Percentiles rank a stretch among this genome's conserved stretches.
Evolutionary conservation across 2,888 invertebrate species (phyloP).

Genomic region (Xestia sexstrigata): DNA sequence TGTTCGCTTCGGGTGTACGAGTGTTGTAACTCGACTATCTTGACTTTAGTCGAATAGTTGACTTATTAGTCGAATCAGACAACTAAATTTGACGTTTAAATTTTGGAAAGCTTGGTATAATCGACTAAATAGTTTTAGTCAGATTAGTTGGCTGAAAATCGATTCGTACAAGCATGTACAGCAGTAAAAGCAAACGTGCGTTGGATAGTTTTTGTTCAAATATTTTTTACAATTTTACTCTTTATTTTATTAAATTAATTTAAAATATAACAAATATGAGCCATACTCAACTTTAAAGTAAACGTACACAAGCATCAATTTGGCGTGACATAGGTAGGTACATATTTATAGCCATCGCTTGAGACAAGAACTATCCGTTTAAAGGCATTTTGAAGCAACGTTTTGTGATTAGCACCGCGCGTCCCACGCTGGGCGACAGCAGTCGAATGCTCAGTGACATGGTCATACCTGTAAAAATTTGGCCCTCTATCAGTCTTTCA

Average conservation of each 20-base stretch:
- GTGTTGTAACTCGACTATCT: constrained; percentile 62
- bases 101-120: constrained; percentile 37
- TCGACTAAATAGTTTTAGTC: constrained; percentile 33
- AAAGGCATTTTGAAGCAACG: constrained; percentile 41
- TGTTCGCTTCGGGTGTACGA: constrained; percentile 61
- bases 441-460: constrained; percentile 34
- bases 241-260: constrained; percentile 32
- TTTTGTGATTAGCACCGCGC: constrained; percentile 71
- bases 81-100: constrained; percentile 42
- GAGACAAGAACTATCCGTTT: constrained; percentile 49
- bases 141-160: constrained; percentile 44
- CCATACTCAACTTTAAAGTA: constrained; percentile 33
- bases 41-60: constrained; percentile 59
- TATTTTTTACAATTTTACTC: constrained; percentile 50
- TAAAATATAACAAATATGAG: constrained; percentile 38
- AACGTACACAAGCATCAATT: constrained; percentile 34
- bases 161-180: constrained; percentile 46
- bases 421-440: constrained; percentile 73
- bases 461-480: not conserved
- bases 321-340: constrained; percentile 38
- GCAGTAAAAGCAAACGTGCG: constrained; percentile 45
- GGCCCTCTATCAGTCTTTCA: not conserved
- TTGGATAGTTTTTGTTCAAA: constrained; percentile 59
- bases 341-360: constrained; percentile 45
- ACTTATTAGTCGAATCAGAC: constrained; percentile 52